phyloP scores from a whole-genome alignment of 2,113 vertebrate genomes.

The Lampris incognitus region DNA sequence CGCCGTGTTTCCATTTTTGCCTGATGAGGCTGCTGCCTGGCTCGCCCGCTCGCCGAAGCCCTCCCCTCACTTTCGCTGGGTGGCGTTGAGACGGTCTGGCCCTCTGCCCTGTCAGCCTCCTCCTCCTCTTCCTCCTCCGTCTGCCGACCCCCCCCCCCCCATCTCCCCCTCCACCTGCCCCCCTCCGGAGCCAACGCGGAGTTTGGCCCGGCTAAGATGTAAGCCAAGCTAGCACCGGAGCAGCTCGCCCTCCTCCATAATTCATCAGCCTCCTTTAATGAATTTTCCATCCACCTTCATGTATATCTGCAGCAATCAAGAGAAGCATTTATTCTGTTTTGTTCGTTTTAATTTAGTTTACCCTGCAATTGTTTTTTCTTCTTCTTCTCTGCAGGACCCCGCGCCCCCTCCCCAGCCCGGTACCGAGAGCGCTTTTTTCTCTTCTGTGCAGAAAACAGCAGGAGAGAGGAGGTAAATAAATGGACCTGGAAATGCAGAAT shows the following conservation, averaged over 20 bases:
- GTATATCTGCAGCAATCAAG: conserved; percentile 69
- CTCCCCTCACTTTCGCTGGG: conserved; percentile 79
- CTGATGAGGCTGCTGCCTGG: conserved; percentile 73
- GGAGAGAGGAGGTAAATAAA: background rate
- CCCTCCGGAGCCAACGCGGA: conserved; percentile 36
- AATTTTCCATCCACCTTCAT: conserved; percentile 82
- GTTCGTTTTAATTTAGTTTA: conserved; percentile 59
- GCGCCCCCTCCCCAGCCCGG: too few relatives aligned
- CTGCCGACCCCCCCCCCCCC: conserved; percentile 5
- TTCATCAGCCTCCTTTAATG: conserved; percentile 80
- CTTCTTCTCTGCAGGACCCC: conserved; percentile 1
- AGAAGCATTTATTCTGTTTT: conserved; percentile 48
- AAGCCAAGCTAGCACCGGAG: conserved; percentile 77
- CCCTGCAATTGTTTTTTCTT: conserved; percentile 1
- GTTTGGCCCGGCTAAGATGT: conserved; percentile 70
- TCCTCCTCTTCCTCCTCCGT: conserved; percentile 10
- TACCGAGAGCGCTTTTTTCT: background rate
- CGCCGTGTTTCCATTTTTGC: conserved; percentile 80
- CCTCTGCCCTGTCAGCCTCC: conserved; percentile 48
- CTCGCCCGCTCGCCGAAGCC: conserved; percentile 52
- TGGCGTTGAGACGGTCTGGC: conserved; percentile 58
- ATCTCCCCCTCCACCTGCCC: background rate
- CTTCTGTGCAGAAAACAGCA: conserved; percentile 4
- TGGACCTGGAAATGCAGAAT: conserved; percentile 20
- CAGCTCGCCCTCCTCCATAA: conserved; percentile 78